A percentile compares a stretch with the other conserved stretches of the same genome.
Evolutionary conservation across 2,797 vertebrate genomes (phyloP).

Genomic region (Urocyon cinereoargenteus): DNA sequence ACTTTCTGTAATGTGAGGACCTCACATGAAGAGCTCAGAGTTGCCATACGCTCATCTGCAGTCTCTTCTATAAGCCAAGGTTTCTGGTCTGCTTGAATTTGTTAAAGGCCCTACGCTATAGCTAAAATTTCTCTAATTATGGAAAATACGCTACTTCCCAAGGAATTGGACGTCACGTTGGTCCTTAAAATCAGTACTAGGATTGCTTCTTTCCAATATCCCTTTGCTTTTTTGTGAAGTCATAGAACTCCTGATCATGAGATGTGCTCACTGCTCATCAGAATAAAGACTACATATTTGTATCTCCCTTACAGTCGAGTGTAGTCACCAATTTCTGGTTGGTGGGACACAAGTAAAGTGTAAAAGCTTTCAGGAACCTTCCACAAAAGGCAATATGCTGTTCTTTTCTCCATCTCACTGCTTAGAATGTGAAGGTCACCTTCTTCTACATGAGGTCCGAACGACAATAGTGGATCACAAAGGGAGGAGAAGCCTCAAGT

Average conservation of each 20-base stretch:
- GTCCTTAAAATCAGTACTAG: not conserved
- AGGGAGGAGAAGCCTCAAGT: not conserved
- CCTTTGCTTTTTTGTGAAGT: not conserved
- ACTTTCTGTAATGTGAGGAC: not conserved
- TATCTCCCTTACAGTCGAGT: not conserved
- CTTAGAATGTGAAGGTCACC: not conserved
- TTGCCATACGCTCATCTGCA: not conserved
- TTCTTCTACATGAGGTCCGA: not conserved
- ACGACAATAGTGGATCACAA: not conserved
- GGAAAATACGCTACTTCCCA: not conserved
- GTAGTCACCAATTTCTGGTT: not conserved
- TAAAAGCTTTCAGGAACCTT: constrained; percentile 6
- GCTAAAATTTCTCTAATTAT: not conserved
- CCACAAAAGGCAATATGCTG: not conserved
- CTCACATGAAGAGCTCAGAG: not conserved
- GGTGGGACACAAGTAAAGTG: not conserved
- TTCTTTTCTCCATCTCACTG: not conserved
- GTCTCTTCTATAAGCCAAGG: not conserved
- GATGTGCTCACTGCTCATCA: not conserved
- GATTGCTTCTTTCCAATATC: not conserved
- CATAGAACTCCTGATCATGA: not conserved
- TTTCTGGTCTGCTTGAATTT: not conserved
- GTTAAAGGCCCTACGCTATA: not conserved
- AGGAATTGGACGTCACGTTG: not conserved
- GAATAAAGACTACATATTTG: not conserved